These are phyloP conservation scores for Sthenelais limicola DNA, from an alignment of 2,888 invertebrate genomes.

Conservation along the genomic window DNA sequence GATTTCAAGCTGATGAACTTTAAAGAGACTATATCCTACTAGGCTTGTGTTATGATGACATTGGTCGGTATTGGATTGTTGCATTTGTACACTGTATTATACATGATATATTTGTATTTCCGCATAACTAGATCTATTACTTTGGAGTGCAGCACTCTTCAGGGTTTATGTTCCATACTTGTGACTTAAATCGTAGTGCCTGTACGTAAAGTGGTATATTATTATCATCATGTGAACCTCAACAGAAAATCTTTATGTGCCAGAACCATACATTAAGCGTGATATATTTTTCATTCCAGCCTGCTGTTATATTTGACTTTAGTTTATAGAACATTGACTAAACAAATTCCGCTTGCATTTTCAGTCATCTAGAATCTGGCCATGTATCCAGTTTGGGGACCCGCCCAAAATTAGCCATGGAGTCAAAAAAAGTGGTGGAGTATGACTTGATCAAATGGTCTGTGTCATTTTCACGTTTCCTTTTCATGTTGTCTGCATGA, in stretches of 20 bases:
- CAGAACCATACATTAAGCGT: conserved; percentile 35
- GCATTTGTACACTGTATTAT: neutral
- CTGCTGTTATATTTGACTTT: conserved; percentile 28
- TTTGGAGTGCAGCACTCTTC: neutral
- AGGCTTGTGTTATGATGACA: neutral
- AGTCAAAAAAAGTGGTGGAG: conserved; percentile 17
- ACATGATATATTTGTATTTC: neutral
- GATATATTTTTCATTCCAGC: conserved; percentile 22
- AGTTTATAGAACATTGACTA: conserved; percentile 31
- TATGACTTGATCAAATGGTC: conserved; percentile 40
- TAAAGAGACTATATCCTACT: conserved; percentile 2
- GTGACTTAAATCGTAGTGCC: no score
- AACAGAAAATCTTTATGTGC: neutral
- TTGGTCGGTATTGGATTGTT: conserved; percentile 35
- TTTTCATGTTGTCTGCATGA: no score
- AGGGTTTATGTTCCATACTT: neutral
- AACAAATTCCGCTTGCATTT: conserved; percentile 39
- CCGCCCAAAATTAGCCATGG: conserved; percentile 13
- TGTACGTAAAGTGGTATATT: neutral
- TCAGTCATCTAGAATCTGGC: conserved; percentile 11
- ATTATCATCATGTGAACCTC: neutral
- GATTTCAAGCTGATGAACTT: neutral
- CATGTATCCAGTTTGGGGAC: conserved; percentile 14
- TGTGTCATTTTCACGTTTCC: conserved; percentile 26
- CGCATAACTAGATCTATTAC: neutral